These are phyloP conservation scores for Drosophila pallidifrons DNA, from an alignment of 1,140 invertebrate species.

Conservation along the genomic window DNA sequence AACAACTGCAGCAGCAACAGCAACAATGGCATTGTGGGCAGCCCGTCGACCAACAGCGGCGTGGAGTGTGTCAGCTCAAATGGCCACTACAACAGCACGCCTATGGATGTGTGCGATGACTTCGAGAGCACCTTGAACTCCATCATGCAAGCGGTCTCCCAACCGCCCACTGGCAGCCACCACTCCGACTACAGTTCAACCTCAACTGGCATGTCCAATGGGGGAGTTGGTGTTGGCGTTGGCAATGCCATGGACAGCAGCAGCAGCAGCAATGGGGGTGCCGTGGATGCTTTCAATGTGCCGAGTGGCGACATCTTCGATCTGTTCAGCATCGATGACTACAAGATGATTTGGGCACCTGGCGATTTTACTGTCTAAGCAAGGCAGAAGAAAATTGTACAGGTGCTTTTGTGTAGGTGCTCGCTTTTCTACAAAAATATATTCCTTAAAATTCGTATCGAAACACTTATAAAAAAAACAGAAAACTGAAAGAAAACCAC, in stretches of 20 bases:
- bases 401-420: slow-evolving; percentile 51
- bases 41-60: slow-evolving; percentile 8
- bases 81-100: slow-evolving; percentile 67
- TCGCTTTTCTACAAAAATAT: slow-evolving; percentile 64
- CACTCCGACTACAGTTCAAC: slow-evolving; percentile 31
- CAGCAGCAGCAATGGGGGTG: slow-evolving; percentile 20
- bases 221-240: slow-evolving; percentile 18
- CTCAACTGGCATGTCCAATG: background rate
- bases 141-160: slow-evolving; percentile 74
- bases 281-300: slow-evolving; percentile 72
- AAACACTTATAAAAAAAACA: slow-evolving; percentile 5
- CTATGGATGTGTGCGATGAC: slow-evolving; percentile 84
- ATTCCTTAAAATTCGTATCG: slow-evolving; percentile 73
- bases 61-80: slow-evolving; percentile 52
- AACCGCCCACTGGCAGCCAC: slow-evolving; percentile 52
- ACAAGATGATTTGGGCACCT: slow-evolving; percentile 84
- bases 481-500: slow-evolving; percentile 12
- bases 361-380: slow-evolving; percentile 82
- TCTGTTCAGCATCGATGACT: slow-evolving; percentile 84
- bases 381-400: slow-evolving; percentile 20
- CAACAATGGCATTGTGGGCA: slow-evolving; percentile 10
- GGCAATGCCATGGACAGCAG: slow-evolving; percentile 34
- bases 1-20: slow-evolving; percentile 9
- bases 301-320: slow-evolving; percentile 77
- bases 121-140: slow-evolving; percentile 81